Evolutionary conservation across 2,797 vertebrate genomes (phyloP), one percentile per base, ranked within the genome.

Genomic region (Gallinago nigripennis): DNA sequence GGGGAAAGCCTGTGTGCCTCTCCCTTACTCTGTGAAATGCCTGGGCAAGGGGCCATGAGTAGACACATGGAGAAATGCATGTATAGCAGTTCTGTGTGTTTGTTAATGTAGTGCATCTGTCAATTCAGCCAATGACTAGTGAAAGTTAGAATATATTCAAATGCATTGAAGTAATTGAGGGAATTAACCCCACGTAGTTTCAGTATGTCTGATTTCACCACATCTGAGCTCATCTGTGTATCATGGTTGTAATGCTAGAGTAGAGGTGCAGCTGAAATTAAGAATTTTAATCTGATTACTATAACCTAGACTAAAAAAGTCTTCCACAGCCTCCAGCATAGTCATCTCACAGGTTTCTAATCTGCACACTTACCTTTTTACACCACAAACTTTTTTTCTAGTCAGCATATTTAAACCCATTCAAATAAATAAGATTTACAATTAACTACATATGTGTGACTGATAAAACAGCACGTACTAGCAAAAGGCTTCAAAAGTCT

Each of bases 21-120:
- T 51, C 16, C 8, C 24, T 66, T 70, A 41, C 9, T 51, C 18
- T 65, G 28, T 63, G 43, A 85, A 93, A 28, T 48, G 9, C 20
- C 35, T 9, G 3, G 25, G 58, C 11, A 58, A 41, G 8, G 3
- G 13, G 10, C 4, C 5, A 1, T 45, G 46, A 58, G 30, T 2
- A 43, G 39, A 53, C 8, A 75, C 24, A 33, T 18, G 33, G 30
- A 89, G 10, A 7, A 20, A 33, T 15, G 11, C 14, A 20, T 12
- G 11, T 50, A 5, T 15, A 54, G 28, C 27, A 45, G 9, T 19
- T 94, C 31, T 11, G 2, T 14, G 25, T 70, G 3, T 1, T 79
- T 60, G 21, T 51, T 86, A 23, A 19, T 66, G 4, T 16, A 66
- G 6, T 9, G 6, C 7, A 41, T 56, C 45, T 72, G 18, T 56